Evolutionary conservation across 2,888 invertebrate species (phyloP).

Genomic region (Volucella inanis): DNA sequence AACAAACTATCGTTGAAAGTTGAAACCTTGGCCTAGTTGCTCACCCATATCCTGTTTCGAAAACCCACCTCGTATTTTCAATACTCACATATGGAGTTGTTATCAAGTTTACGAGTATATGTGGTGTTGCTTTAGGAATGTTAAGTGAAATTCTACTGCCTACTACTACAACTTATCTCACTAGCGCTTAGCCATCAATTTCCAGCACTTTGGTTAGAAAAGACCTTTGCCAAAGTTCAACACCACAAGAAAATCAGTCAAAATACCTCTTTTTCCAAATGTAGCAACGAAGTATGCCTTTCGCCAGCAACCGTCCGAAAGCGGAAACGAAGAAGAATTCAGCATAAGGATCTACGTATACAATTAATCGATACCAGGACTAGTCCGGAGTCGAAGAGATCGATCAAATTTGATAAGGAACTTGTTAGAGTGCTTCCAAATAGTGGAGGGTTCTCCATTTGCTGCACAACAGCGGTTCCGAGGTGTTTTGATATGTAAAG

Average conservation of each 20-base stretch:
- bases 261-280: conserved; percentile 30
- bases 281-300: neutral
- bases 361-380: conserved; percentile 68
- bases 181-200: conserved; percentile 59
- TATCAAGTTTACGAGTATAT: conserved; percentile 58
- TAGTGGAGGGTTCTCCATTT: neutral
- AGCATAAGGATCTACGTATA: conserved; percentile 69
- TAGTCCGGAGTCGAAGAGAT: conserved; percentile 59
- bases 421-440: conserved; percentile 68
- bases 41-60: too few species aligned
- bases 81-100: conserved; percentile 65
- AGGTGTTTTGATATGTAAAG: conserved; percentile 59
- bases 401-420: conserved; percentile 73
- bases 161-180: conserved; percentile 19
- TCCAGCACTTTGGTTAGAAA: conserved; percentile 30
- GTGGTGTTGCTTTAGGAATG: conserved; percentile 65
- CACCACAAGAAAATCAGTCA: conserved; percentile 3
- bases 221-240: conserved; percentile 16
- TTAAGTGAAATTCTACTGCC: conserved; percentile 43
- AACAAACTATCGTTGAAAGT: too few species aligned
- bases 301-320: conserved; percentile 1
- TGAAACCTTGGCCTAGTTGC: too few species aligned
- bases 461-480: conserved; percentile 52
- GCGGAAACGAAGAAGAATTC: conserved; percentile 5
- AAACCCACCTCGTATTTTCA: neutral